Evolutionary conservation across 1,140 invertebrate species (phyloP).

Genomic region (Drosophila azteca): DNA sequence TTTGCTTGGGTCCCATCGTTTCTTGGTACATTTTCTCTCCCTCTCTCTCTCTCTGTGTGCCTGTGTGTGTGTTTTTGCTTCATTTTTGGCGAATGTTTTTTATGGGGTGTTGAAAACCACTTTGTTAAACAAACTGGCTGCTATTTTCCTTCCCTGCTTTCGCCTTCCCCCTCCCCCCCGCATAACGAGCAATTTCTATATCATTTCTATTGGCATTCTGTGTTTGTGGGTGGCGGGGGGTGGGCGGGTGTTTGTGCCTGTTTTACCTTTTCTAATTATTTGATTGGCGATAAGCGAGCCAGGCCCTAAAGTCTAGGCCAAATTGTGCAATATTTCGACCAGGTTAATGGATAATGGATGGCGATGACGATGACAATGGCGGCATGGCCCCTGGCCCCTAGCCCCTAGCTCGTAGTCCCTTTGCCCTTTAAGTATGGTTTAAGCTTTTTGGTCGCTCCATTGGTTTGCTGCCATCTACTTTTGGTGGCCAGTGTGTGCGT

Average conservation of each 20-base stretch:
- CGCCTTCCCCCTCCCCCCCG: background rate
- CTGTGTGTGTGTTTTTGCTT: constrained; percentile 7
- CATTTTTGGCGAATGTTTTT: constrained; percentile 56
- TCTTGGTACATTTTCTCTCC: background rate
- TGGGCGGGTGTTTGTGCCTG: constrained; percentile 8
- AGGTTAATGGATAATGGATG: constrained; percentile 26
- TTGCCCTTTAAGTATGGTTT: background rate
- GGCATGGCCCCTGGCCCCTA: background rate
- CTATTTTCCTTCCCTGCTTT: constrained; percentile 23
- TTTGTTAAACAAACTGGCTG: constrained; percentile 75
- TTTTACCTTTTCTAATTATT: constrained; percentile 59
- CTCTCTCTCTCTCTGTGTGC: too few relatives aligned
- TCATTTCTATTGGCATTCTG: constrained; percentile 52
- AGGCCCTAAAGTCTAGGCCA: constrained; percentile 1
- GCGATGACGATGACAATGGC: constrained; percentile 38
- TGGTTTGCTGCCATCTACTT: too few relatives aligned
- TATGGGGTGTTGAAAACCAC: constrained; percentile 68
- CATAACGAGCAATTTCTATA: constrained; percentile 39
- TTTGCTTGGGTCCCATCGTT: background rate
- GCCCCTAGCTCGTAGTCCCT: too few relatives aligned
- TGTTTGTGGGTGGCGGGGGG: background rate
- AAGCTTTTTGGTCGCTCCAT: constrained; percentile 10
- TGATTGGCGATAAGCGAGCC: constrained; percentile 65
- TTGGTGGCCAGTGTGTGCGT: too few relatives aligned
- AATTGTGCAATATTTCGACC: constrained; percentile 51